phyloP scores from a whole-genome alignment of 1,140 invertebrate genomes.

The Hestina assimilis region DNA sequence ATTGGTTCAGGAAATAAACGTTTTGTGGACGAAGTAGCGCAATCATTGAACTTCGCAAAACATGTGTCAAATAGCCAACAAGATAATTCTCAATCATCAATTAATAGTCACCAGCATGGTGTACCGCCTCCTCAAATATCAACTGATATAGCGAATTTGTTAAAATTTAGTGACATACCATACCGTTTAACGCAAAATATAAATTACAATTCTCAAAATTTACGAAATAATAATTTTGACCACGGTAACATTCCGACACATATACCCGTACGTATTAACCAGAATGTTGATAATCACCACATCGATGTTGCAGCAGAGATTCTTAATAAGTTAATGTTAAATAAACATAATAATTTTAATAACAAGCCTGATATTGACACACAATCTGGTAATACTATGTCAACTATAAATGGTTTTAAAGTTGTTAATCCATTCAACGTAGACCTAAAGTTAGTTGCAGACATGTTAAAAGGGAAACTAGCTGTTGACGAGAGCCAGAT shows the following conservation, averaged over 20 bases:
- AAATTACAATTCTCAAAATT: slow-evolving; percentile 37
- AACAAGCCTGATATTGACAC: slow-evolving; percentile 61
- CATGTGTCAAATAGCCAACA: slow-evolving; percentile 41
- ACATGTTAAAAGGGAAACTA: slow-evolving; percentile 72
- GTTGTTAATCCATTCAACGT: slow-evolving; percentile 74
- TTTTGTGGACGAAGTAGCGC: slow-evolving; percentile 28
- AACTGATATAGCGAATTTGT: slow-evolving; percentile 43
- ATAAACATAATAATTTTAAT: slow-evolving; percentile 48
- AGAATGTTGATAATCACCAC: slow-evolving; percentile 70
- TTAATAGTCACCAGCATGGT: slow-evolving; percentile 43
- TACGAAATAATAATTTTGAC: slow-evolving; percentile 55
- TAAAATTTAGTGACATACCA: slow-evolving; percentile 67
- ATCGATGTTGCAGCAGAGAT: slow-evolving; percentile 61
- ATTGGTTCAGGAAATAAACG: slow-evolving; percentile 34
- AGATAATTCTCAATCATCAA: slow-evolving; percentile 43
- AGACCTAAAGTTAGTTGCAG: slow-evolving; percentile 70
- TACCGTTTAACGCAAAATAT: slow-evolving; percentile 53
- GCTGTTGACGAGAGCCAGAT: slow-evolving; percentile 56
- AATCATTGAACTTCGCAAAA: slow-evolving; percentile 36
- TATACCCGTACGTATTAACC: slow-evolving; percentile 62
- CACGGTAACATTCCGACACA: slow-evolving; percentile 47
- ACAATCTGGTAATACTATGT: slow-evolving; percentile 44
- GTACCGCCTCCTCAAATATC: slow-evolving; percentile 36
- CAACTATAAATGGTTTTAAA: slow-evolving; percentile 71
- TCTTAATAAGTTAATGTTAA: slow-evolving; percentile 53